Evolutionary conservation across 2,888 invertebrate species (phyloP).

Genomic region (Lasiommata megera): DNA sequence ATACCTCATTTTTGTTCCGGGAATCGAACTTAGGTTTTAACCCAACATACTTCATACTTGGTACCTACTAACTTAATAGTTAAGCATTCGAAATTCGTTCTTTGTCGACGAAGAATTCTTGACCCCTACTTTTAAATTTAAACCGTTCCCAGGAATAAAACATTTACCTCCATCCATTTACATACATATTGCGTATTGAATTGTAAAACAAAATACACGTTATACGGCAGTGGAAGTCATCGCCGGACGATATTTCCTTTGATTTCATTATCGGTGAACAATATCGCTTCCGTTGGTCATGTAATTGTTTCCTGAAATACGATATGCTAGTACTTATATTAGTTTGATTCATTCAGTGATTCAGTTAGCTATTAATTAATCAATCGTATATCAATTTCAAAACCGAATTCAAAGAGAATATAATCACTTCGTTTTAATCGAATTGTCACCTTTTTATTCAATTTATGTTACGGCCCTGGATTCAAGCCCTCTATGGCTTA

Average conservation of each 20-base stretch:
- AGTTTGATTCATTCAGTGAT: neutral
- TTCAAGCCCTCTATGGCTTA: too few species aligned
- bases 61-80: too few species aligned
- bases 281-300: constrained; percentile 26
- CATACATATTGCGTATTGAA: constrained; percentile 16
- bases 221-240: constrained; percentile 18
- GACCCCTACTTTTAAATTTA: constrained; percentile 8
- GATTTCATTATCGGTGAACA: constrained; percentile 29
- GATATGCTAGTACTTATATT: constrained; percentile 6
- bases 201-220: constrained; percentile 4
- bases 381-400: too few species aligned
- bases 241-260: constrained; percentile 31
- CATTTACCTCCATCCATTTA: constrained; percentile 8
- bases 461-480: too few species aligned
- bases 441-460: too few species aligned
- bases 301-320: constrained; percentile 27
- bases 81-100: constrained; percentile 6
- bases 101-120: constrained; percentile 3
- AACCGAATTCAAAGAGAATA: too few species aligned
- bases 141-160: constrained; percentile 9
- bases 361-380: too few species aligned
- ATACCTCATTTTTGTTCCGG: too few species aligned
- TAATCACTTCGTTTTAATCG: too few species aligned
- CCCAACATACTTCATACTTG: too few species aligned
- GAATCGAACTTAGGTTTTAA: too few species aligned